Conservation (phyloP, 1,140 invertebrate species). For the Parapsyche elsis region DNA sequence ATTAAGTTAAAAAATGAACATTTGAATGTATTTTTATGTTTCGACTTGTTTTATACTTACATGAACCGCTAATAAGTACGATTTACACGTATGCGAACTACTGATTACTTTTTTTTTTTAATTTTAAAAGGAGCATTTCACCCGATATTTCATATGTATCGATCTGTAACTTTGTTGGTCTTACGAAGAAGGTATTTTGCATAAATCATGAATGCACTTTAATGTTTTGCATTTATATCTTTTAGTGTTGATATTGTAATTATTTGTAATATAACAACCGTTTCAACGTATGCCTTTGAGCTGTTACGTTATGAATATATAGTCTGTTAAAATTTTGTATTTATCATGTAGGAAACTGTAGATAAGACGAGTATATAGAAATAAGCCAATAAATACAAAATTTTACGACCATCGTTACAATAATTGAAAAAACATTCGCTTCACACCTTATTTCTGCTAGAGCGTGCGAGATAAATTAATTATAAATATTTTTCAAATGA, state of each 20-base stretch:
- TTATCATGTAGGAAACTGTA: conserved; percentile 69
- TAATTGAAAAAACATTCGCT: conserved; percentile 22
- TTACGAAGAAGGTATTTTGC: conserved; percentile 61
- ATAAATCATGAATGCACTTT: conserved; percentile 62
- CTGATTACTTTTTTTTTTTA: neutral
- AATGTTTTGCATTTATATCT: conserved; percentile 70
- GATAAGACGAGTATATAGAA: conserved; percentile 64
- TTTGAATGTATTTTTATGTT: conserved; percentile 51
- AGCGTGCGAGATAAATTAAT: conserved; percentile 14
- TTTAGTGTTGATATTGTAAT: conserved; percentile 67
- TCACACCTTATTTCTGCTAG: conserved; percentile 20
- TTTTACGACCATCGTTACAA: conserved; percentile 62
- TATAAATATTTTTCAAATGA: conserved; percentile 36
- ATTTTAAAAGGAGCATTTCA: conserved; percentile 27
- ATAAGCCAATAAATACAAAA: conserved; percentile 66
- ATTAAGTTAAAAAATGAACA: conserved; percentile 37
- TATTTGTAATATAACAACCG: conserved; percentile 69
- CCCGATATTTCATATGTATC: neutral
- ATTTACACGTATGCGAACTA: neutral
- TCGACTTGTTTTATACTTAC: conserved; percentile 50
- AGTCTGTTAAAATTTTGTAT: conserved; percentile 69
- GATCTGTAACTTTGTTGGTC: conserved; percentile 44
- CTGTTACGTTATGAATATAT: conserved; percentile 64
- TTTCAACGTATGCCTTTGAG: conserved; percentile 67
- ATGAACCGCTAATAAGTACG: conserved; percentile 37